Percentiles rank a stretch among this genome's conserved stretches.
phyloP scores from a whole-genome alignment of 2,797 vertebrate species.

The Diplodus puntazzo region DNA sequence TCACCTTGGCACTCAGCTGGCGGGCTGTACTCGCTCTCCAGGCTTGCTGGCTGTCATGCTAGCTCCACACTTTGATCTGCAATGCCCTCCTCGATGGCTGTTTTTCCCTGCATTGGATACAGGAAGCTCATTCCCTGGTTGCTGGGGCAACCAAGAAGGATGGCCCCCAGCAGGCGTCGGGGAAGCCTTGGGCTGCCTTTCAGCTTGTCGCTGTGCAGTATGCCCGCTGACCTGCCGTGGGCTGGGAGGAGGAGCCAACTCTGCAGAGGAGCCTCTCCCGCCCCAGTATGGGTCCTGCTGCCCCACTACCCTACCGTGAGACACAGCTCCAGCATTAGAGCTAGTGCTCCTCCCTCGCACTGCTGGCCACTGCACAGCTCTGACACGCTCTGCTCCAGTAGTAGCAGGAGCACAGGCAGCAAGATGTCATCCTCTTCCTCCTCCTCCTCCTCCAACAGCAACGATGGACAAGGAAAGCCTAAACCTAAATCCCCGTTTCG shows the following conservation, averaged over 20 bases:
- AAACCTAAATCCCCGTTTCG: conserved; percentile 84
- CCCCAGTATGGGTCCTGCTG: conserved; percentile 60
- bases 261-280: conserved; percentile 67
- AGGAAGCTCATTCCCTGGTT: conserved; percentile 73
- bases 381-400: conserved; percentile 62
- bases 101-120: conserved; percentile 48
- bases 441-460: conserved; percentile 42
- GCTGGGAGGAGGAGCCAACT: conserved; percentile 77
- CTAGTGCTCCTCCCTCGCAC: conserved; percentile 61
- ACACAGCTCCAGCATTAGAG: conserved; percentile 58
- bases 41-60: conserved; percentile 60
- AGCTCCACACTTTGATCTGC: conserved; percentile 46
- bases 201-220: conserved; percentile 50
- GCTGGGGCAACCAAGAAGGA: conserved; percentile 76
- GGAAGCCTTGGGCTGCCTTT: conserved; percentile 68
- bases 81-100: conserved; percentile 58
- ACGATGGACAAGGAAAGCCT: conserved; percentile 73
- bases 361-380: conserved; percentile 64
- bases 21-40: conserved; percentile 23
- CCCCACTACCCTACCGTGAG: conserved; percentile 56
- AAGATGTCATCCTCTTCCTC: conserved; percentile 79
- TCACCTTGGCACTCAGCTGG: conserved; percentile 70
- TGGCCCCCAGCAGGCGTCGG: conserved; percentile 58
- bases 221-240: conserved; percentile 63
- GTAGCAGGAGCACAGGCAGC: conserved; percentile 48